Percentiles rank a stretch among this genome's conserved stretches.
Evolutionary conservation across 2,797 vertebrate species (phyloP).

Genomic region (Poecilia gillii): DNA sequence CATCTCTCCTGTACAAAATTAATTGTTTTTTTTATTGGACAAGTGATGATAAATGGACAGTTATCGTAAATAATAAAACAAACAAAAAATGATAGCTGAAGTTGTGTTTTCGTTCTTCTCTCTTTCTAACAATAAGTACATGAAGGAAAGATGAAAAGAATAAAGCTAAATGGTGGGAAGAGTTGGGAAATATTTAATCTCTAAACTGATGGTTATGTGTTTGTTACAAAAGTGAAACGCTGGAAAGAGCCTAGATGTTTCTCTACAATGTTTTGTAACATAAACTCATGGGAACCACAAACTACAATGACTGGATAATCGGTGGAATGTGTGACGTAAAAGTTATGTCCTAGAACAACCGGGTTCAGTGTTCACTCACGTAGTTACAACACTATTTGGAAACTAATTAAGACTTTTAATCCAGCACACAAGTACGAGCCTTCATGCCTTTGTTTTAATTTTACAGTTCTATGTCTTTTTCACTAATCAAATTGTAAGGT

Average conservation of each 20-base stretch:
- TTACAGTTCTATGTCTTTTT: neutral
- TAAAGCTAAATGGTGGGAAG: neutral
- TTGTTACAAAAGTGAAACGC: slow-evolving; percentile 17
- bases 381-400: slow-evolving; percentile 23
- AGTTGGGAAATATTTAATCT: neutral
- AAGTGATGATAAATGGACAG: neutral
- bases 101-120: neutral
- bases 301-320: slow-evolving; percentile 13
- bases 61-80: neutral
- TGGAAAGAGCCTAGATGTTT: neutral
- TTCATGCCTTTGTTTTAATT: neutral
- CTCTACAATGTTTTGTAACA: slow-evolving; percentile 22
- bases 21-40: neutral
- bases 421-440: neutral
- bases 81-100: neutral
- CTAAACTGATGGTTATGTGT: neutral
- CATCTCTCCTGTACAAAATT: slow-evolving; percentile 9
- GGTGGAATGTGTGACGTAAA: slow-evolving; percentile 44
- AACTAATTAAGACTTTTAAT: slow-evolving; percentile 17
- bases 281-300: neutral
- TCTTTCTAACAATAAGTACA: neutral
- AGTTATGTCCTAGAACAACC: slow-evolving; percentile 21
- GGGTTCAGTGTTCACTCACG: slow-evolving; percentile 3
- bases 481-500: neutral
- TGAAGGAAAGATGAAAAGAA: neutral